A percentile compares a stretch with the other conserved stretches of the same genome.
Evolutionary conservation across 1,140 invertebrate genomes (phyloP).

Genomic region (Aphelinus atriplicis): DNA sequence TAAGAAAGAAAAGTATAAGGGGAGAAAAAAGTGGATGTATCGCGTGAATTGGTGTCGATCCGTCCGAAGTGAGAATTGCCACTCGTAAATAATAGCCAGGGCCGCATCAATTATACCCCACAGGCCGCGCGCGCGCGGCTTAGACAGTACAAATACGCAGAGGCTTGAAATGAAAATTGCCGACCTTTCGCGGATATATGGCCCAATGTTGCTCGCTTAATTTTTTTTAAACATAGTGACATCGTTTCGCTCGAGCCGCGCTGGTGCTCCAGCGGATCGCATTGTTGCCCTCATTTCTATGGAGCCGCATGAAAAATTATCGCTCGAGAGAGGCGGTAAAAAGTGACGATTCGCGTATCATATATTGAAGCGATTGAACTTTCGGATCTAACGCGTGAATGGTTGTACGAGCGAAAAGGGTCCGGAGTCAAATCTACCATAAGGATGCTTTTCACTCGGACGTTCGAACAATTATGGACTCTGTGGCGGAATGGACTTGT

Average conservation of each 20-base stretch:
- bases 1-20: not conserved
- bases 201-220: no score
- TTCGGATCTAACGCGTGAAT: constrained; percentile 1
- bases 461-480: no score
- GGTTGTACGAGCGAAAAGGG: no score
- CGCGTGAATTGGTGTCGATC: no score
- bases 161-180: not conserved
- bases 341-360: not conserved
- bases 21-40: no score
- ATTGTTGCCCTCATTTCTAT: not conserved
- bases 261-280: not conserved
- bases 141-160: no score
- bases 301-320: not conserved
- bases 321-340: not conserved
- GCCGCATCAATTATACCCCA: not conserved
- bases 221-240: not conserved
- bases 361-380: constrained; percentile 1
- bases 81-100: not conserved
- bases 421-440: no score
- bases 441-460: no score
- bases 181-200: not conserved
- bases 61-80: no score
- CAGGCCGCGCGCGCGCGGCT: not conserved
- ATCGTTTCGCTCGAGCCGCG: not conserved
- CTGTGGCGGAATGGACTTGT: no score